These are phyloP conservation scores for Phalera bucephala DNA, from an alignment of 2,888 invertebrate genomes.

Conservation along the genomic window DNA sequence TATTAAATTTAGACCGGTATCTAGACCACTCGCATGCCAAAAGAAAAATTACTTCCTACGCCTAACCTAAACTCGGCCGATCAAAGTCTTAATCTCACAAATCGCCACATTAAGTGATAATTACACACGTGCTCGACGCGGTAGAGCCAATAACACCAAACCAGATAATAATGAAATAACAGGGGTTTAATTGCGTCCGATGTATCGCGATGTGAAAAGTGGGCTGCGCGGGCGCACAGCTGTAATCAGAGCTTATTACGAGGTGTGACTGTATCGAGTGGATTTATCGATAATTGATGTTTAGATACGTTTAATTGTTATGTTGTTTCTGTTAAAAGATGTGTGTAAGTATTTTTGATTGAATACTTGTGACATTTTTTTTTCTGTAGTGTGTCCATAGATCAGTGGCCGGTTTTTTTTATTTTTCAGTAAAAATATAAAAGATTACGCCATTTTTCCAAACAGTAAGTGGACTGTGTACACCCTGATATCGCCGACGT, in stretches of 20 bases:
- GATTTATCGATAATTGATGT: neutral
- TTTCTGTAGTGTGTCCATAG: too few relatives aligned
- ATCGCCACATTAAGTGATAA: slow-evolving; percentile 1
- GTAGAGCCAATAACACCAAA: neutral
- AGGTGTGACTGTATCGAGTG: neutral
- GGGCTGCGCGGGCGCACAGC: slow-evolving; percentile 4
- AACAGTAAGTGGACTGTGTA: too few relatives aligned
- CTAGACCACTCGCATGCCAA: too few relatives aligned
- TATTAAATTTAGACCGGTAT: too few relatives aligned
- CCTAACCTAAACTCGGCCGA: neutral
- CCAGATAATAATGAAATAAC: slow-evolving; percentile 44
- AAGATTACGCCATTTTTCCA: too few relatives aligned
- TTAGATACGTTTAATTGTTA: too few relatives aligned
- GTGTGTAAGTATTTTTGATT: too few relatives aligned
- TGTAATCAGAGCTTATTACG: neutral
- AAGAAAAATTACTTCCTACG: neutral
- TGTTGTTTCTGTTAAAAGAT: too few relatives aligned
- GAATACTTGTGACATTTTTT: too few relatives aligned
- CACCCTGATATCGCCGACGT: too few relatives aligned
- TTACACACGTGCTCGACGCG: neutral
- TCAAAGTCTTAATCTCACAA: neutral
- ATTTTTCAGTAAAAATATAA: too few relatives aligned
- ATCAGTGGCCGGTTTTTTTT: too few relatives aligned
- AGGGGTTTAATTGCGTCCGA: slow-evolving; percentile 33
- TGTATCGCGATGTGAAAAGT: slow-evolving; percentile 13